A percentile compares a stretch with the other conserved stretches of the same genome.
These are phyloP conservation scores for Hippolais icterina DNA, from an alignment of 2,113 vertebrate species.

Conservation along the genomic window DNA sequence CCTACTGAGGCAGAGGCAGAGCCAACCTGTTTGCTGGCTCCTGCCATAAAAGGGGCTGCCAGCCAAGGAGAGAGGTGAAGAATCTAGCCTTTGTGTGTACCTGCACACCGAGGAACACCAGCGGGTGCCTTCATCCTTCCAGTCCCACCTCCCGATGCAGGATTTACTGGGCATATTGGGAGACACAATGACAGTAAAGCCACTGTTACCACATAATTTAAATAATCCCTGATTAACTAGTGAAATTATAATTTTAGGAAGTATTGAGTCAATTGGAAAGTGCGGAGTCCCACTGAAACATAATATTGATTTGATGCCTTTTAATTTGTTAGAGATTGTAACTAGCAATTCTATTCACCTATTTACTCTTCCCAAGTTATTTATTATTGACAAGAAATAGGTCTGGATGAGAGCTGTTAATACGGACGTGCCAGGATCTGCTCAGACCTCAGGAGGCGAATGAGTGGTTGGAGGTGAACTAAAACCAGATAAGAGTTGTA, in stretches of 20 bases:
- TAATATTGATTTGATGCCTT: conserved; percentile 25
- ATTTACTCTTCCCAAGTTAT: background rate
- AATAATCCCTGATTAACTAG: conserved; percentile 52
- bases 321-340: conserved; percentile 21
- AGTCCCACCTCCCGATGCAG: background rate
- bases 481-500: background rate
- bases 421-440: background rate
- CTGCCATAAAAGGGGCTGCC: background rate
- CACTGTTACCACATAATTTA: conserved; percentile 2
- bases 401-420: background rate
- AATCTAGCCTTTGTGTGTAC: background rate
- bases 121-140: background rate
- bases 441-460: background rate
- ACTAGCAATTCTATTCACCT: background rate
- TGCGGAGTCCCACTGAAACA: background rate
- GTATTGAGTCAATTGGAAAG: conserved; percentile 22
- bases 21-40: background rate
- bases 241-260: conserved; percentile 52
- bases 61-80: background rate
- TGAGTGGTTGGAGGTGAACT: background rate
- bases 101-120: background rate
- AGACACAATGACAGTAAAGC: background rate
- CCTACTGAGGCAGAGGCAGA: background rate
- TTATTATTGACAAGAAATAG: conserved; percentile 30
- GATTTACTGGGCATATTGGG: background rate